phyloP scores from a whole-genome alignment of 2,797 vertebrate species.

The Silurus aristotelis region DNA sequence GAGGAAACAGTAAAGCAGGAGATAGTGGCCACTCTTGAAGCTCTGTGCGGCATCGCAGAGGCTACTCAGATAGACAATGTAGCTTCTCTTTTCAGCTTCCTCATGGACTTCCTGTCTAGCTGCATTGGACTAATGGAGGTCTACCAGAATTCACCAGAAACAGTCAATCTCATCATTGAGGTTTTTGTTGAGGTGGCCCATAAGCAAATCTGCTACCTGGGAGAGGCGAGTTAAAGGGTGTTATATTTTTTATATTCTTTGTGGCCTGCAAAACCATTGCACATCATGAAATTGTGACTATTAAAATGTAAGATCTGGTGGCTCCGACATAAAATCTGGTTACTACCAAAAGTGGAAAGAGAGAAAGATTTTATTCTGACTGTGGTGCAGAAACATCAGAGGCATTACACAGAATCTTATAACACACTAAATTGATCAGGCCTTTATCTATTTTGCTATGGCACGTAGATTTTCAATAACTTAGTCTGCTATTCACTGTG shows the following conservation, averaged over 20 bases:
- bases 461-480: not conserved
- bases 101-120: slow-evolving; percentile 98
- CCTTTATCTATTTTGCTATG: not conserved
- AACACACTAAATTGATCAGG: not conserved
- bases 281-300: not conserved
- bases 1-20: slow-evolving; percentile 94
- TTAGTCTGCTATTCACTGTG: not conserved
- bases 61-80: slow-evolving; percentile 99
- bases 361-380: not conserved
- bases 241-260: not conserved
- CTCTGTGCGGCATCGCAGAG: slow-evolving; percentile 95
- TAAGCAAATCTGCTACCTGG: slow-evolving; percentile 98
- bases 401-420: not conserved
- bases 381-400: not conserved
- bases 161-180: slow-evolving; percentile 98
- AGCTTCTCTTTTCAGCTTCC: slow-evolving; percentile 92
- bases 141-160: slow-evolving; percentile 97
- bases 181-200: slow-evolving; percentile 99
- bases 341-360: not conserved
- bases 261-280: not conserved
- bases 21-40: slow-evolving; percentile 92
- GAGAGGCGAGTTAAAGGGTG: slow-evolving; percentile 79
- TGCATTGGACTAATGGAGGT: slow-evolving; percentile 99
- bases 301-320: not conserved
- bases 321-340: not conserved